phyloP scores from a whole-genome alignment of 35 echinoderm and acorn worm species.

The Heliocidaris erythrogramma region DNA sequence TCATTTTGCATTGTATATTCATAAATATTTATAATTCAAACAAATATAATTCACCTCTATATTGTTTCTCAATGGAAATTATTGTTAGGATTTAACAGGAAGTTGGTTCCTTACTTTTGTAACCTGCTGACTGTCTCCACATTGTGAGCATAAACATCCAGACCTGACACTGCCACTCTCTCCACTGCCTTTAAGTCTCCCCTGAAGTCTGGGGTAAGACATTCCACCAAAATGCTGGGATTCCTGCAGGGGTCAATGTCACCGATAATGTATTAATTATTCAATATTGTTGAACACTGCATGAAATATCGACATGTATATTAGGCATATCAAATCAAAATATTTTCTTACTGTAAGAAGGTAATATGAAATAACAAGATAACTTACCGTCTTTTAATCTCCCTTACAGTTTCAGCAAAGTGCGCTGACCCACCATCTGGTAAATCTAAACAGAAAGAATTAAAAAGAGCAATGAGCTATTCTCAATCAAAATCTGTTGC shows the following conservation, averaged over 20 bases:
- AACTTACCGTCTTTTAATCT: slow-evolving; percentile 78
- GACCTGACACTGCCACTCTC: slow-evolving; percentile 76
- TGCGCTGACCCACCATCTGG: slow-evolving; percentile 85
- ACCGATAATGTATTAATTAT: not conserved
- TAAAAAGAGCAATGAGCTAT: not conserved
- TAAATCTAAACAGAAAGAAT: slow-evolving; percentile 60
- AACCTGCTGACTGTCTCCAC: slow-evolving; percentile 90
- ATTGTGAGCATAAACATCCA: slow-evolving; percentile 98
- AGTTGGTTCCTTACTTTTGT: slow-evolving; percentile 74
- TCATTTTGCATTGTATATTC: too few relatives aligned
- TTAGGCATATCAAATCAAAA: too few relatives aligned
- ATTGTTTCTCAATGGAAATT: too few relatives aligned
- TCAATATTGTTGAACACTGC: not conserved
- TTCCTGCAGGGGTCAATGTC: slow-evolving; percentile 56
- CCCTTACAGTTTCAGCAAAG: slow-evolving; percentile 88
- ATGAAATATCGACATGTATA: too few relatives aligned
- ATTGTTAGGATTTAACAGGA: not conserved
- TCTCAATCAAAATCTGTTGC: too few relatives aligned
- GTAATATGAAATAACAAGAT: not conserved
- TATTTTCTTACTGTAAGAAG: too few relatives aligned
- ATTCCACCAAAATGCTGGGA: slow-evolving; percentile 85
- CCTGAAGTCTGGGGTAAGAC: slow-evolving; percentile 95
- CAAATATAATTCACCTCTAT: too few relatives aligned
- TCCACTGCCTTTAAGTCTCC: slow-evolving; percentile 85
- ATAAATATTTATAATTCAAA: too few relatives aligned